Conservation (phyloP, 2,113 vertebrate species). For the Coturnix japonica region DNA sequence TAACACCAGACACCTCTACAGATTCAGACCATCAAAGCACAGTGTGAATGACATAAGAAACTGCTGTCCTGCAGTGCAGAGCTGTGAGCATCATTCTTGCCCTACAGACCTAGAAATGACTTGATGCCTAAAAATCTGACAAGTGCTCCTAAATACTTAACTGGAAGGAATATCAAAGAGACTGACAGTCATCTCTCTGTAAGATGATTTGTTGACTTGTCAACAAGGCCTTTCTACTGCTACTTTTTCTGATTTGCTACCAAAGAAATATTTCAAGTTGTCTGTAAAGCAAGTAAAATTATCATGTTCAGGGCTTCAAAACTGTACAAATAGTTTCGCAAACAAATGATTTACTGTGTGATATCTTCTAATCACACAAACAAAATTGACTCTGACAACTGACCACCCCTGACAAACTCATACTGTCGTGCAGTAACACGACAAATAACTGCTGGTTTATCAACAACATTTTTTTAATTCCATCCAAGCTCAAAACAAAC, state of each 20-base stretch:
- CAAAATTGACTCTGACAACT: background rate
- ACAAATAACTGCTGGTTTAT: background rate
- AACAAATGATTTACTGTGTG: background rate
- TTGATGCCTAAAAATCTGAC: background rate
- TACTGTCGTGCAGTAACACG: background rate
- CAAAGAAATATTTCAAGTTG: background rate
- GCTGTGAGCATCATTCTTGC: background rate
- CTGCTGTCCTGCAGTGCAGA: background rate
- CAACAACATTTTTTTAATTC: background rate
- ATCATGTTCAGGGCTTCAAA: background rate
- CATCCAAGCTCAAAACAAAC: background rate
- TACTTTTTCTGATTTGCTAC: background rate
- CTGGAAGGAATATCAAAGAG: background rate
- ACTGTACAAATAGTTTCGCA: background rate
- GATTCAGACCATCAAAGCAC: background rate
- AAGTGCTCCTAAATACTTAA: background rate
- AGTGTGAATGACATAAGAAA: background rate
- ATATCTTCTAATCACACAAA: background rate
- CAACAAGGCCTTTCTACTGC: background rate
- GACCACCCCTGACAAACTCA: background rate
- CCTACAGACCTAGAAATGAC: background rate
- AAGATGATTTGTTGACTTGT: background rate
- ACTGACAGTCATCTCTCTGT: background rate
- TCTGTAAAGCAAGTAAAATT: background rate
- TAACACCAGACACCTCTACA: background rate